Conservation (phyloP, 2,888 invertebrate genomes). For the Nesidiocoris tenuis region DNA sequence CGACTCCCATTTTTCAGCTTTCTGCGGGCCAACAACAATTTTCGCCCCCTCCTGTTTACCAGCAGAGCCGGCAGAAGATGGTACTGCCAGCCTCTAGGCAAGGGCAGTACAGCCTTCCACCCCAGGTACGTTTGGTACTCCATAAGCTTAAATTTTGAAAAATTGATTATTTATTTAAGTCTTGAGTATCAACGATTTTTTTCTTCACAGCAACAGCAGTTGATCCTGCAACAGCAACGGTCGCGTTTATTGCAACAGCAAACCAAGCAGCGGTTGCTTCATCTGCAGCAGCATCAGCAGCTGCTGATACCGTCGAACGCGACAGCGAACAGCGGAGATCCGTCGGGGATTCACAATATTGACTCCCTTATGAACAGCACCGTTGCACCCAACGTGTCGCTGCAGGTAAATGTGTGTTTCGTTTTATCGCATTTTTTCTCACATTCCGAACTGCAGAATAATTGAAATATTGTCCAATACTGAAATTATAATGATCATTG, state of each 20-base stretch:
- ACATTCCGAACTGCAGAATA: too few relatives aligned
- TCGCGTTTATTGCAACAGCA: constrained; percentile 55
- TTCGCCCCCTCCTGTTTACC: constrained; percentile 57
- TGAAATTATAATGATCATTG: not conserved
- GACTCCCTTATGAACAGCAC: constrained; percentile 80
- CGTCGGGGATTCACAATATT: constrained; percentile 66
- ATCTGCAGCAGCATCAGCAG: constrained; percentile 78
- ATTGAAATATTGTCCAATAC: too few relatives aligned
- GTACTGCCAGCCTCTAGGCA: constrained; percentile 49
- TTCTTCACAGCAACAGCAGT: constrained; percentile 46
- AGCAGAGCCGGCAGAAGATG: constrained; percentile 54
- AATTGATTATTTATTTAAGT: not conserved
- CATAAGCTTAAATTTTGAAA: not conserved
- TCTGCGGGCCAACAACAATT: constrained; percentile 53
- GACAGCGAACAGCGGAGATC: constrained; percentile 62
- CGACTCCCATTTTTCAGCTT: constrained; percentile 21
- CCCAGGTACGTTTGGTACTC: constrained; percentile 36
- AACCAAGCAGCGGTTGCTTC: constrained; percentile 66
- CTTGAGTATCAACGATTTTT: constrained; percentile 43
- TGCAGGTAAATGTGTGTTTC: constrained; percentile 58
- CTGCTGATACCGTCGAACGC: constrained; percentile 77
- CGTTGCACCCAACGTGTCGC: constrained; percentile 85
- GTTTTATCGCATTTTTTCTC: too few relatives aligned
- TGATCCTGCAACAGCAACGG: constrained; percentile 53
- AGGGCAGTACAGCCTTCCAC: constrained; percentile 50